Evolutionary conservation across 1,140 invertebrate species (phyloP).

Genomic region (Brachionus calyciflorus): DNA sequence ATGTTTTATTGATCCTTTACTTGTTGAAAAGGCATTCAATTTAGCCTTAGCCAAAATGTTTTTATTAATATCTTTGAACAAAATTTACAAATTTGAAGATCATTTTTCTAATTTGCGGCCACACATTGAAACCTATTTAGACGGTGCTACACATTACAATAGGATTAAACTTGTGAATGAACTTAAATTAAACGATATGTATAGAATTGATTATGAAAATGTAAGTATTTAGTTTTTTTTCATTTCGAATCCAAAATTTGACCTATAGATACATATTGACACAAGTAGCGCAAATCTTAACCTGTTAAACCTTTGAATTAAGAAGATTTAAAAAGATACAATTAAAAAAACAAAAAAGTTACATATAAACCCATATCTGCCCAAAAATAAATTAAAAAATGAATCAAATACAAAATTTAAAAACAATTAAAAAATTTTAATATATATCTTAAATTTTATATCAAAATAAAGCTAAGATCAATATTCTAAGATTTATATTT

Average conservation of each 20-base stretch:
- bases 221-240: background rate
- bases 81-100: constrained; percentile 36
- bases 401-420: no score
- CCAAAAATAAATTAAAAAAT: no score
- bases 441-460: no score
- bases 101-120: background rate
- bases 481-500: no score
- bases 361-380: no score
- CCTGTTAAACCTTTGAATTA: no score
- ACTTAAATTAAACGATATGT: background rate
- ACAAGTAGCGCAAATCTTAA: no score
- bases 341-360: no score
- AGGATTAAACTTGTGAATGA: constrained; percentile 13
- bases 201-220: constrained; percentile 24
- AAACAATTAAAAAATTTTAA: no score
- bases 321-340: background rate
- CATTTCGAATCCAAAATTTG: no score
- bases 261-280: no score
- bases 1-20: background rate
- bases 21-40: background rate
- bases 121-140: background rate
- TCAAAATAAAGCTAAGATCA: no score
- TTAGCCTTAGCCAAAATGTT: background rate
- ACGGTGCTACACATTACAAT: background rate
- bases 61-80: constrained; percentile 6